These are phyloP conservation scores for Tringa solitaria DNA, from an alignment of 2,113 vertebrate genomes.

Conservation along the genomic window DNA sequence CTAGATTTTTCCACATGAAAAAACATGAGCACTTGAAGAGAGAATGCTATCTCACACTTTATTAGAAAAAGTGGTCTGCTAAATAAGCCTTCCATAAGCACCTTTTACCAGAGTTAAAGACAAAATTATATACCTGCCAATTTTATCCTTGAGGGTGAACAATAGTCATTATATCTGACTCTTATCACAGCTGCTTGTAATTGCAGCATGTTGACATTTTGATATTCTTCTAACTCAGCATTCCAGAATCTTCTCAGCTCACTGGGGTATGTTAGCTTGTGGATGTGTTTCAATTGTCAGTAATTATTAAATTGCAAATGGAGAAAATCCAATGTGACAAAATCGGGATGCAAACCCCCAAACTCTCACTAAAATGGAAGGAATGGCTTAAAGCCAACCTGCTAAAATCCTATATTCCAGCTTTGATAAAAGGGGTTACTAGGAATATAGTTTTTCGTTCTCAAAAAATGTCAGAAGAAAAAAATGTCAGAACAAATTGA, in stretches of 20 bases:
- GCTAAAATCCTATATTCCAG: neutral
- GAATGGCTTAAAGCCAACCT: neutral
- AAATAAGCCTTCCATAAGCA: neutral
- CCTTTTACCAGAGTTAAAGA: neutral
- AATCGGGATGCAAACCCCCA: neutral
- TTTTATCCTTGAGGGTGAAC: neutral
- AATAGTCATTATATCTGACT: neutral
- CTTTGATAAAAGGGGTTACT: neutral
- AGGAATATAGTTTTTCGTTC: neutral
- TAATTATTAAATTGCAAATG: neutral
- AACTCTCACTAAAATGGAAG: neutral
- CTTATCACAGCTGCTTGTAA: neutral
- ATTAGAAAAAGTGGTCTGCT: neutral
- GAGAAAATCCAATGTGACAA: neutral
- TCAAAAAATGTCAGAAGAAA: neutral
- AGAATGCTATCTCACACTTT: neutral
- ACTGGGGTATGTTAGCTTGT: neutral
- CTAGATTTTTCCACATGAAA: neutral
- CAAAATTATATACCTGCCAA: neutral
- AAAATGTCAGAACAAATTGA: neutral
- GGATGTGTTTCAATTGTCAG: neutral
- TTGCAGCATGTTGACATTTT: neutral
- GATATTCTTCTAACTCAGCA: neutral
- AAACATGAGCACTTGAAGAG: neutral
- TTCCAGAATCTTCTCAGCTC: neutral